A percentile compares a stretch with the other conserved stretches of the same genome.
phyloP scores from a whole-genome alignment of 2,113 vertebrate species.

The Mus pahari region DNA sequence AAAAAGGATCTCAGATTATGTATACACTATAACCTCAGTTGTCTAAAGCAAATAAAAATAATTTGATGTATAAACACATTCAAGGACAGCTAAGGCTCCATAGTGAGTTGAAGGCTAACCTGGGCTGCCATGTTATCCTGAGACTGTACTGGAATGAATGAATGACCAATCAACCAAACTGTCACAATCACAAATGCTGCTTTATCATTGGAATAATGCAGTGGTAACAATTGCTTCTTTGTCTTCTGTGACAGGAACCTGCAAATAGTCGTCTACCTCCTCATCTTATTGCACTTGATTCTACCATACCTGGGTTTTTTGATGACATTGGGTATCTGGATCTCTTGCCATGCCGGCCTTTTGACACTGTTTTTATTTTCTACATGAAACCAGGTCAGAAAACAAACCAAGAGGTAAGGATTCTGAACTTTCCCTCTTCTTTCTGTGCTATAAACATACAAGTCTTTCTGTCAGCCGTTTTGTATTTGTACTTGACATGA shows the following conservation, averaged over 20 bases:
- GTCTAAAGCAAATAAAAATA: not conserved
- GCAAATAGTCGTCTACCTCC: slow-evolving; percentile 97
- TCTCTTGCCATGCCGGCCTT: slow-evolving; percentile 95
- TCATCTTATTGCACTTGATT: slow-evolving; percentile 96
- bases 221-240: slow-evolving; percentile 31
- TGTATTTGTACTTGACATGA: slow-evolving; percentile 23
- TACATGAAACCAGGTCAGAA: slow-evolving; percentile 97
- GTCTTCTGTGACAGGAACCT: slow-evolving; percentile 89
- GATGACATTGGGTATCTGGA: slow-evolving; percentile 97
- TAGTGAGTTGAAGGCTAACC: not conserved
- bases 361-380: slow-evolving; percentile 98
- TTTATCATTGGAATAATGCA: slow-evolving; percentile 42
- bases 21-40: not conserved
- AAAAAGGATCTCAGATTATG: slow-evolving; percentile 25
- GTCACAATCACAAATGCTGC: not conserved
- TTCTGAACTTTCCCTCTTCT: not conserved
- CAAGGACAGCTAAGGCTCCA: not conserved
- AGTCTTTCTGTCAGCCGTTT: not conserved
- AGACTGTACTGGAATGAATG: not conserved
- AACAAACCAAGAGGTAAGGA: slow-evolving; percentile 93
- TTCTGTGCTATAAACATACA: slow-evolving; percentile 51
- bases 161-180: not conserved
- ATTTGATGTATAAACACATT: not conserved
- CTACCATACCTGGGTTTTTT: slow-evolving; percentile 94
- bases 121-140: not conserved